A percentile compares a stretch with the other conserved stretches of the same genome.
Conservation (phyloP, 2,113 vertebrate species). For the Sinocyclocheilus grahami region DNA sequence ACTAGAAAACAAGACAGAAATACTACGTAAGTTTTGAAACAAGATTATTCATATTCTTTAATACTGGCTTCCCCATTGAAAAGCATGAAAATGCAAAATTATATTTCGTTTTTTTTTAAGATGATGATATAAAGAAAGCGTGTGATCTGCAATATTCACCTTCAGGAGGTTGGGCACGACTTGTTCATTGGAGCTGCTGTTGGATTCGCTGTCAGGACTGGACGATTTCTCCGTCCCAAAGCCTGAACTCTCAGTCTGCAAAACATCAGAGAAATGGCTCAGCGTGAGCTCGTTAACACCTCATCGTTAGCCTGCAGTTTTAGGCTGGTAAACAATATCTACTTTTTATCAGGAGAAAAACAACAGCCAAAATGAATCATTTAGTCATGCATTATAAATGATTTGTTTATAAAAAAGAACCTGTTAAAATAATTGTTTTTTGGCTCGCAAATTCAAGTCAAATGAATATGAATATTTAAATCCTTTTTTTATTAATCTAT, state of each 20-base stretch:
- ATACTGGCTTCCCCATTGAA: too few relatives aligned
- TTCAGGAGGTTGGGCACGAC: slow-evolving; percentile 42
- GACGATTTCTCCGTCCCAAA: slow-evolving; percentile 56
- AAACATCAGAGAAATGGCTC: slow-evolving; percentile 23
- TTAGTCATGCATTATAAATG: slow-evolving; percentile 9
- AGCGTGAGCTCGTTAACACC: too few relatives aligned
- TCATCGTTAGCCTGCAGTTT: background rate
- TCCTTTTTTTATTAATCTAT: background rate
- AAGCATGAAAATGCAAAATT: too few relatives aligned
- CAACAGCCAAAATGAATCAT: background rate
- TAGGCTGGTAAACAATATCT: background rate
- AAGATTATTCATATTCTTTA: too few relatives aligned
- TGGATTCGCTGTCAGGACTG: slow-evolving; percentile 54
- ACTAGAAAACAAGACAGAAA: too few relatives aligned
- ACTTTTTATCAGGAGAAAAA: background rate
- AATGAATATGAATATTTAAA: slow-evolving; percentile 11
- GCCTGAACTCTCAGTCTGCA: slow-evolving; percentile 56
- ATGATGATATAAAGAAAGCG: too few relatives aligned
- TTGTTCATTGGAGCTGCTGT: slow-evolving; percentile 55
- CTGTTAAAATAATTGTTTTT: background rate
- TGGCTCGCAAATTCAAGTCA: background rate
- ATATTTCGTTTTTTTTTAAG: too few relatives aligned
- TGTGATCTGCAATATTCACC: slow-evolving; percentile 4
- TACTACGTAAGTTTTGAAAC: too few relatives aligned
- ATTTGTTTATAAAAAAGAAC: background rate